phyloP scores from a whole-genome alignment of 2,113 vertebrate species.

The Brienomyrus brachyistius region DNA sequence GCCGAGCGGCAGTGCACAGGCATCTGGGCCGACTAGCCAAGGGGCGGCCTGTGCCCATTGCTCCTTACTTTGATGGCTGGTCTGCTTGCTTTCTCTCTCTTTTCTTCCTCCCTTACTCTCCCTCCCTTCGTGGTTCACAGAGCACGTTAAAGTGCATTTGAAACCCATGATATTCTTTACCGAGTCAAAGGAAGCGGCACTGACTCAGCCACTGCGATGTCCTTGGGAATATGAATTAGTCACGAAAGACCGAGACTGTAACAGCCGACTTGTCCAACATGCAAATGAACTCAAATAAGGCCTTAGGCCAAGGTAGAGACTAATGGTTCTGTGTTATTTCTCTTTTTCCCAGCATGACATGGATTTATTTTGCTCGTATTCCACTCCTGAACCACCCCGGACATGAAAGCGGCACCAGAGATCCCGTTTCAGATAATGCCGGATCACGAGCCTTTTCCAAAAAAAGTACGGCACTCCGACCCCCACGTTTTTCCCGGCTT shows the following conservation, averaged over 20 bases:
- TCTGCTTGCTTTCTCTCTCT: neutral
- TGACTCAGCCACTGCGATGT: neutral
- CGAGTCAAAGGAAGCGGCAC: neutral
- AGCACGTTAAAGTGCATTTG: neutral
- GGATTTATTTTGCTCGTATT: slow-evolving; percentile 44
- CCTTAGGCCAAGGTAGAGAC: slow-evolving; percentile 22
- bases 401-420: slow-evolving; percentile 41
- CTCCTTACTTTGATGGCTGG: neutral
- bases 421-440: slow-evolving; percentile 48
- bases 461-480: slow-evolving; percentile 29
- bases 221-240: slow-evolving; percentile 31
- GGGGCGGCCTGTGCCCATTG: neutral
- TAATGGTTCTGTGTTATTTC: slow-evolving; percentile 32
- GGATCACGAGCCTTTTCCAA: slow-evolving; percentile 28
- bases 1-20: neutral
- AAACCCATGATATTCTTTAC: neutral
- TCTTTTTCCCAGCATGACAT: slow-evolving; percentile 51
- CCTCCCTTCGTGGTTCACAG: neutral
- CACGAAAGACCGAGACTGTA: slow-evolving; percentile 9
- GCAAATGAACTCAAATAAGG: neutral
- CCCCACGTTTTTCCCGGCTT: slow-evolving; percentile 23
- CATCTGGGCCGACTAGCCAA: neutral
- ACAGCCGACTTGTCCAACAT: neutral
- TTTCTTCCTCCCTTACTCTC: neutral
- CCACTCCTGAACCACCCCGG: slow-evolving; percentile 46